A percentile compares a stretch with the other conserved stretches of the same genome.
Conservation (phyloP, 2,113 vertebrate genomes). For the Morphnarchus princeps region DNA sequence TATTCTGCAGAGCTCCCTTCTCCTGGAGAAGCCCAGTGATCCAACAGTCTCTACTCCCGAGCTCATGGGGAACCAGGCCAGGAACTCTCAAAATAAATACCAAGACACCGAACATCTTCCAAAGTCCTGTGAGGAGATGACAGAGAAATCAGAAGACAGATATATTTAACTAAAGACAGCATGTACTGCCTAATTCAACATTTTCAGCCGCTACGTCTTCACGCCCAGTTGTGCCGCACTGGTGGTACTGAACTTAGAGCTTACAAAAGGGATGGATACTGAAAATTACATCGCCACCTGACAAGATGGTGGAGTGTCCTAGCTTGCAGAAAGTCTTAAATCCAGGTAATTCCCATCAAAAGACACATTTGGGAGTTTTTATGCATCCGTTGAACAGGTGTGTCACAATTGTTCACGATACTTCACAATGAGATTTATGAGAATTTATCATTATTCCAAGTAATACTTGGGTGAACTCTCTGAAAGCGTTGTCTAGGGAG, state of each 20-base stretch:
- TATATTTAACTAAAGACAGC: background rate
- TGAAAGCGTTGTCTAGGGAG: background rate
- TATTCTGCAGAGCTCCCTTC: background rate
- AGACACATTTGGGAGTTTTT: background rate
- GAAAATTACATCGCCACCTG: background rate
- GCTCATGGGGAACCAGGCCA: background rate
- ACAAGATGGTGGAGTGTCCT: background rate
- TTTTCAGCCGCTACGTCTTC: background rate
- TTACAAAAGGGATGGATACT: background rate
- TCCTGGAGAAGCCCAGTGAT: background rate
- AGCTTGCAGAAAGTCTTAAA: background rate
- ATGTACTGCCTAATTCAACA: background rate
- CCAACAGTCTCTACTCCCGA: background rate
- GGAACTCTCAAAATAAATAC: background rate
- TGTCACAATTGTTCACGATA: background rate
- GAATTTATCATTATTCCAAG: background rate
- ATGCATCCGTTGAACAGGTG: fast-evolving
- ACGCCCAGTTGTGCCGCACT: background rate
- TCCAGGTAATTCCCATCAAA: background rate
- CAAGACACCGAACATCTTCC: background rate
- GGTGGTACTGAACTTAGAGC: fast-evolving
- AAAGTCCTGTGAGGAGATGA: background rate
- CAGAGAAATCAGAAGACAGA: background rate
- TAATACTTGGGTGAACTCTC: background rate
- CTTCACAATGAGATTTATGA: background rate